Conservation (phyloP, 2,888 invertebrate genomes). For the Aphrophora alni region DNA sequence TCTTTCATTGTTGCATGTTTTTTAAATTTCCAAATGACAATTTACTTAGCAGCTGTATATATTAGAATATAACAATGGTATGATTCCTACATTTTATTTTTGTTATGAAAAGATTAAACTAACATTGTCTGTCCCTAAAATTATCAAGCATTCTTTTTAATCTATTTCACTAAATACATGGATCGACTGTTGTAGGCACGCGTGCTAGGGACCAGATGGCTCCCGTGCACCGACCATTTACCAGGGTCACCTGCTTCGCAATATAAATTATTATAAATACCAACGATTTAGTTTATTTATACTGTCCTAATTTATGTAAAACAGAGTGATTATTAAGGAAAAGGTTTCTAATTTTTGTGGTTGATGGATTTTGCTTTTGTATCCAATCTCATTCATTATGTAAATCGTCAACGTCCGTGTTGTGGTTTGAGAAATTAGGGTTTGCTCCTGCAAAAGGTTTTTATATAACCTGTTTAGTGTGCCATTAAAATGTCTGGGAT, state of each 20-base stretch:
- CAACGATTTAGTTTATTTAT: not conserved
- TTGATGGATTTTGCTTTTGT: not conserved
- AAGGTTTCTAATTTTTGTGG: not conserved
- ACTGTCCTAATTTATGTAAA: not conserved
- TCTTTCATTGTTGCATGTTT: no score
- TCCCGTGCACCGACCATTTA: not conserved
- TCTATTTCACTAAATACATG: no score
- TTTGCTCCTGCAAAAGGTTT: not conserved
- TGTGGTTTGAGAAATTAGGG: not conserved
- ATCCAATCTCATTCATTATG: not conserved
- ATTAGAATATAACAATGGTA: no score
- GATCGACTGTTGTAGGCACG: not conserved
- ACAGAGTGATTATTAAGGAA: not conserved
- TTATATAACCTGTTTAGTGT: not conserved
- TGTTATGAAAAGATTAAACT: no score
- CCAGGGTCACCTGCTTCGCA: slow-evolving; percentile 2
- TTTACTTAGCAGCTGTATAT: no score
- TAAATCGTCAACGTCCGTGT: not conserved
- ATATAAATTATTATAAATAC: not conserved
- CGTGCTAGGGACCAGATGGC: not conserved
- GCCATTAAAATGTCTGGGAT: not conserved
- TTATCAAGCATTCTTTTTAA: no score
- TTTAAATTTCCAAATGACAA: no score
- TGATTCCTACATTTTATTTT: no score
- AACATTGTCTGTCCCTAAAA: no score